phyloP scores from a whole-genome alignment of 2,113 vertebrate genomes.

The Zingel zingel region DNA sequence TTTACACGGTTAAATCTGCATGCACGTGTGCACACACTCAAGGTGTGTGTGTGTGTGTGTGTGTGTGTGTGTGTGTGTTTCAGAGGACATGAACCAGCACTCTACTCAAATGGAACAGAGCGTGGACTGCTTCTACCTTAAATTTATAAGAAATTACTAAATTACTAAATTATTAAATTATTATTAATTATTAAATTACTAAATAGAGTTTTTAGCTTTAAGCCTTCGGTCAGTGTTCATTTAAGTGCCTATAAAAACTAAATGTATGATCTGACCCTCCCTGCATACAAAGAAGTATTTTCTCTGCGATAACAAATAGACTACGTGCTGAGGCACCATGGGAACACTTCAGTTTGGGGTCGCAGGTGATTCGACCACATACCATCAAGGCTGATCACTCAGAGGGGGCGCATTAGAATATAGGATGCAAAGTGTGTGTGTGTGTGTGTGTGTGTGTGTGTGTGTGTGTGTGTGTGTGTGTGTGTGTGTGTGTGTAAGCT shows the following conservation, averaged over 20 bases:
- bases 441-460: not conserved
- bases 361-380: slow-evolving; percentile 58
- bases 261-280: slow-evolving; percentile 44
- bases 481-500: slow-evolving; percentile 13
- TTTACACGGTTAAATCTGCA: not conserved
- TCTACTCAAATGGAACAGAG: not conserved
- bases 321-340: slow-evolving; percentile 76
- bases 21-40: not conserved
- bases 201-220: not conserved
- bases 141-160: not conserved
- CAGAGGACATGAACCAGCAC: slow-evolving; percentile 7
- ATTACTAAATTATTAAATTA: too few species aligned
- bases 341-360: slow-evolving; percentile 58
- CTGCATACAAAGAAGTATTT: slow-evolving; percentile 63
- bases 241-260: slow-evolving; percentile 7
- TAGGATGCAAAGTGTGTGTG: slow-evolving; percentile 43
- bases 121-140: not conserved
- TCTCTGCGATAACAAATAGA: slow-evolving; percentile 61
- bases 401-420: slow-evolving; percentile 30
- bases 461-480: slow-evolving; percentile 16
- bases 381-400: slow-evolving; percentile 39
- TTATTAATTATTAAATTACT: too few species aligned
- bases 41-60: not conserved
- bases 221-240: slow-evolving; percentile 3
- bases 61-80: not conserved